Evolutionary conservation across 2,888 invertebrate species (phyloP), one percentile per base, ranked within the genome.

Genomic region (Luperina testacea): DNA sequence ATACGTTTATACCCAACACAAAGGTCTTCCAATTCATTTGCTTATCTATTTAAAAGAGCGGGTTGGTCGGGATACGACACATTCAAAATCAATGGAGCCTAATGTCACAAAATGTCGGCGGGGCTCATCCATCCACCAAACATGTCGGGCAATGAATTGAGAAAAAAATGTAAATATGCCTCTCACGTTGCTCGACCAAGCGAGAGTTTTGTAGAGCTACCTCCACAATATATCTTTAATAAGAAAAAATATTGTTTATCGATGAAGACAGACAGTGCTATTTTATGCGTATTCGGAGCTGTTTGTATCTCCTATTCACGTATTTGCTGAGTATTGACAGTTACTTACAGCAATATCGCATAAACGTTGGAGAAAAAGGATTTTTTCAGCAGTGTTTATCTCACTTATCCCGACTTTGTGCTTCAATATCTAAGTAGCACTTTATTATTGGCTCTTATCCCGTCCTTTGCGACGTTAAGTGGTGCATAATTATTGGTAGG

Each of bases 11-110:
- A 87, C 78, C 90, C 90, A 90, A 93, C 93, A 94, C 94, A 95
- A 96, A 95, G 91, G 93, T 89, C 93, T 96, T 96, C 96, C 96
- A 96, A 96, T 95, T 96, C 96, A 96, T 96, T 96, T 95, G 94
- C 94, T 96, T 96, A 96, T 96, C 96, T 95, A 92, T 95, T 95
- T 95, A 95, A 95, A 95, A 94, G 94, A 94, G 94, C 93, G 93
- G 93, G 94, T 93, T 93, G 92, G 91, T 91, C 89, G 89, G 92
- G 92, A 91, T 92, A 91, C 90, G 91, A 93, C 92, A 94, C 94
- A 96, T 96, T 96, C 94, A 96, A 93, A 95, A 91, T 94, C 96
- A 96, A 94, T 95, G 95, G 92, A 95, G 96, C 96, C 94, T 95
- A 94, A 96, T 95, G 95, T 96, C 95, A 95, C 95, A 94, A 95